Percentiles rank a stretch among this genome's conserved stretches.
These are phyloP conservation scores for Cryptosula pallasiana DNA, from an alignment of 2,888 invertebrate genomes.

Conservation along the genomic window DNA sequence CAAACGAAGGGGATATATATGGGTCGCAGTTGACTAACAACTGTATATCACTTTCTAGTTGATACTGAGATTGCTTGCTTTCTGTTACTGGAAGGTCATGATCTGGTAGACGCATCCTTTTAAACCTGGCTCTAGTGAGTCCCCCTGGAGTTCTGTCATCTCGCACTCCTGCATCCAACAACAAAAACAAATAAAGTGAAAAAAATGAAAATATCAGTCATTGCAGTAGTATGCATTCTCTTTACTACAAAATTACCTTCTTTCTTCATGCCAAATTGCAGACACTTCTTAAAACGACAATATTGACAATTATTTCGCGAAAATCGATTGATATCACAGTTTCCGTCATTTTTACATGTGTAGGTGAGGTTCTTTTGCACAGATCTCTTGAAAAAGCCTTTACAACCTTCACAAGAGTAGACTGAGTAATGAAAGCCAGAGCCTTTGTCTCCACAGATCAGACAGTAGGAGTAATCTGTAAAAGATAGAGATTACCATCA, in stretches of 20 bases:
- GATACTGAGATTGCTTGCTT: conserved; percentile 20
- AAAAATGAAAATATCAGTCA: too few relatives aligned
- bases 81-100: background rate
- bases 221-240: too few relatives aligned
- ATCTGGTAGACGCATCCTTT: conserved; percentile 33
- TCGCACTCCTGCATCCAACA: conserved; percentile 46
- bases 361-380: conserved; percentile 51
- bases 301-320: conserved; percentile 52
- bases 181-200: too few relatives aligned
- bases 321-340: conserved; percentile 48
- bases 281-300: conserved; percentile 50
- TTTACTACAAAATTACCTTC: conserved; percentile 48
- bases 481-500: too few relatives aligned
- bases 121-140: conserved; percentile 40
- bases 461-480: conserved; percentile 32
- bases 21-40: conserved; percentile 23
- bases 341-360: conserved; percentile 43
- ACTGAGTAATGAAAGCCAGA: conserved; percentile 52
- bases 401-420: conserved; percentile 53
- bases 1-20: conserved; percentile 4
- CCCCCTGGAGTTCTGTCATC: conserved; percentile 53
- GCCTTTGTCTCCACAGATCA: conserved; percentile 49
- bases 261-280: conserved; percentile 50
- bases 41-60: conserved; percentile 6
- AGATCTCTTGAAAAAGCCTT: conserved; percentile 53